Conservation (phyloP, 2,888 invertebrate genomes). For the Gymnoscelis rufifasciata region DNA sequence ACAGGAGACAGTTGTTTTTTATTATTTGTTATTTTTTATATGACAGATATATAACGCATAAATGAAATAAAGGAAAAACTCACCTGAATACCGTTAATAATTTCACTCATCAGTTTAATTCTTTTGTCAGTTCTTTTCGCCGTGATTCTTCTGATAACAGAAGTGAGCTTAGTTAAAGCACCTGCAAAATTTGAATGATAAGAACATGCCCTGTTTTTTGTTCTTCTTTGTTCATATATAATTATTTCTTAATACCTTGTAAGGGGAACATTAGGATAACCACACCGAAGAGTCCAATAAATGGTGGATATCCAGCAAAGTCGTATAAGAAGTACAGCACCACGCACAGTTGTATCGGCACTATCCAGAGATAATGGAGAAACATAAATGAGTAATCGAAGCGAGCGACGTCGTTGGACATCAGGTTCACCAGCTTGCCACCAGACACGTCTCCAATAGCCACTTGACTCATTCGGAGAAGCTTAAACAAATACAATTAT, state of each 20-base stretch:
- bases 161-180: constrained; percentile 57
- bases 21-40: too few relatives aligned
- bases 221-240: neutral
- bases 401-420: constrained; percentile 90
- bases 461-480: constrained; percentile 84
- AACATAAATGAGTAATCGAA: constrained; percentile 86
- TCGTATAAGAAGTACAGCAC: constrained; percentile 59
- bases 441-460: constrained; percentile 83
- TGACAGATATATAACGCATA: too few relatives aligned
- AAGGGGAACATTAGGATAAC: constrained; percentile 79
- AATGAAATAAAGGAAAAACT: too few relatives aligned
- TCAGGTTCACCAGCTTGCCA: constrained; percentile 88
- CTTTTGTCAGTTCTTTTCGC: constrained; percentile 89
- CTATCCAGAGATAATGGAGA: constrained; percentile 88
- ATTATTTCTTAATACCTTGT: constrained; percentile 47
- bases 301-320: constrained; percentile 59
- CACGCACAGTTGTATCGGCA: constrained; percentile 84
- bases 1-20: too few relatives aligned
- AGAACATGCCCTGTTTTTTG: too few relatives aligned
- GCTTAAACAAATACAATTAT: constrained; percentile 60
- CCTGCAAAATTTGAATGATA: too few relatives aligned
- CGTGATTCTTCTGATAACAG: constrained; percentile 70
- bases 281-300: constrained; percentile 65
- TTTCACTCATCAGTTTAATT: constrained; percentile 92
- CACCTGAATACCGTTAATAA: constrained; percentile 91